Evolutionary conservation across 1,140 invertebrate genomes (phyloP), one percentile per base, ranked within the genome.

Genomic region (Euura saliciscinereae): DNA sequence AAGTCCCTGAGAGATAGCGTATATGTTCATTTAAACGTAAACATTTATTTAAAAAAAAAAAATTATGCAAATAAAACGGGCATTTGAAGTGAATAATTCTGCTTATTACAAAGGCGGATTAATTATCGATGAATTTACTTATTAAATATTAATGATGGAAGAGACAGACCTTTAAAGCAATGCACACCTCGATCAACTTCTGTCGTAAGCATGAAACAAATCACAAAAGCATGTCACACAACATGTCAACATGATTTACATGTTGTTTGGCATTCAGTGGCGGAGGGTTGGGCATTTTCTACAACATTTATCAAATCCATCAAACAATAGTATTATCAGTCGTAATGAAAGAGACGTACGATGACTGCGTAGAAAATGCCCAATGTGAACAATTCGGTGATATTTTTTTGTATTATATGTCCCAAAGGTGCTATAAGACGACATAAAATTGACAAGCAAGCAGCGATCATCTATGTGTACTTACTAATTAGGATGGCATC

Each of bases 161-260:
- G 73, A 75, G 80, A 88, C 93, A 93, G 93, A 95, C 94, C 94
- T 95, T 95, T 84, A 96, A 92, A 84, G 94, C 93, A 90, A 95
- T 94, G 93, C 94, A 95, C 90, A 94, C 93, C 91, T 95, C 94
- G 90, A 94, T 92, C 91, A 95, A 93, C 94, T 95, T 95, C 94
- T 95, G 93, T 90, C 78, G 85, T 89, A 85, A 79, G 88, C 89
- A 90, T 90, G 89, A 89, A 90, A 88, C 86, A 87, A 84, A 89
- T 88, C 75, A 88, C 81, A 88, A 88, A 88, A 87, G 85, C 84
- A 80, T 80, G 83, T 86, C 83, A 87, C 86, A 85, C 81, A 79
- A 75, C 76, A 75, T 78, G 78, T 64, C 59, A 64, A 64, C 59
- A 64, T 10, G 59, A 64, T 13, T 64, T 10, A 64, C 13, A 28